Conservation (phyloP, 2,113 vertebrate species). For the Oryzias woworae region DNA sequence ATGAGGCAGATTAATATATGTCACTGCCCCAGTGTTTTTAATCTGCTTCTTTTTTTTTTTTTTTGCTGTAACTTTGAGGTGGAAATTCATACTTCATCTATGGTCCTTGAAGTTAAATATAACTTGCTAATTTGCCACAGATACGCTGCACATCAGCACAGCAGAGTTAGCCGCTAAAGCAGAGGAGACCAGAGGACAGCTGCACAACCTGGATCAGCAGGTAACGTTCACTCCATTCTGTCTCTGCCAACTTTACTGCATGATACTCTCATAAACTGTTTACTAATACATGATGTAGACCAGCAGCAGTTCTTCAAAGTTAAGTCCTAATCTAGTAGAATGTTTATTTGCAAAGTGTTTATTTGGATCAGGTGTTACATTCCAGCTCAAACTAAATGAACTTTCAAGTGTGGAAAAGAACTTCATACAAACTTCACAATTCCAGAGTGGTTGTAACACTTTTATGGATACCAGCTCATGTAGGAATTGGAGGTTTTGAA, state of each 20-base stretch:
- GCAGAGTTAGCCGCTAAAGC: conserved; percentile 74
- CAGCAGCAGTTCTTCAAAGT: no score
- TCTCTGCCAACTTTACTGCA: neutral
- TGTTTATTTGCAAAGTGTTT: no score
- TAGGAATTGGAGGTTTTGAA: no score
- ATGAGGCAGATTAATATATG: conserved; percentile 26
- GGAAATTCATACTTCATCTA: neutral
- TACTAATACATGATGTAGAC: no score
- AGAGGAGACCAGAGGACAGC: conserved; percentile 76
- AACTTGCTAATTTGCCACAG: conserved; percentile 52
- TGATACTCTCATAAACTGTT: no score
- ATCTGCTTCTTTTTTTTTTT: neutral
- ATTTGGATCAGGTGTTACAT: no score
- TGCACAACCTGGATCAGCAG: conserved; percentile 76
- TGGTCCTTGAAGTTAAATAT: conserved; percentile 20
- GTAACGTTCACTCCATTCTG: conserved; percentile 31
- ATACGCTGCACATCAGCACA: conserved; percentile 64
- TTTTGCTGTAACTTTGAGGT: conserved; percentile 10
- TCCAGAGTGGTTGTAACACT: no score
- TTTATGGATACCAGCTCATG: no score
- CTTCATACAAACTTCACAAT: no score
- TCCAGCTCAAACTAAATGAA: no score
- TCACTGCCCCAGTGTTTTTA: conserved; percentile 5
- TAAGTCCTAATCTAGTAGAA: no score
- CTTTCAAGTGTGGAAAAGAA: no score